Percentiles rank a stretch among this genome's conserved stretches.
These are phyloP conservation scores for Tragelaphus buxtoni DNA, from an alignment of 2,113 vertebrate genomes.

Conservation along the genomic window DNA sequence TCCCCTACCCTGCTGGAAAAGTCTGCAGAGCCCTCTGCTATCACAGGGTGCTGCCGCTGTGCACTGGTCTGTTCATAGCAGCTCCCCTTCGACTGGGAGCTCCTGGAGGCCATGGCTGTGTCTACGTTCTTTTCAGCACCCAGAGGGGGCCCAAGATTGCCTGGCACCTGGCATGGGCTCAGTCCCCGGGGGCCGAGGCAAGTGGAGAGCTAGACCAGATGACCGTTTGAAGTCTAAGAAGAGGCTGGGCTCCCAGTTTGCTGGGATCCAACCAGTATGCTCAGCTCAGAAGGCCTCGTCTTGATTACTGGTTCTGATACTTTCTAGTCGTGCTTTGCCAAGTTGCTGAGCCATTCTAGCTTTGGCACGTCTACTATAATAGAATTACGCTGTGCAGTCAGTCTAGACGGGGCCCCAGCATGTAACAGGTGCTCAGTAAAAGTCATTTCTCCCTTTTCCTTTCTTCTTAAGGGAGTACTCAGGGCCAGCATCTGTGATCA, in stretches of 20 bases:
- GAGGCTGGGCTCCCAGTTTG: background rate
- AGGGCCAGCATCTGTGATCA: background rate
- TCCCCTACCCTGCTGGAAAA: background rate
- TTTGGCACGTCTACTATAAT: background rate
- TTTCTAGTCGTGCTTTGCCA: background rate
- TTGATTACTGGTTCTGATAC: background rate
- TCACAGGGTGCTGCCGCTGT: fast-evolving
- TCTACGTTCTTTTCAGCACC: fast-evolving
- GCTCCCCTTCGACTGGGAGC: background rate
- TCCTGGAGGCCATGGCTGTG: background rate
- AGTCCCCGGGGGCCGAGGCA: background rate
- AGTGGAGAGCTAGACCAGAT: background rate
- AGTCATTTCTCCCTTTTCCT: background rate
- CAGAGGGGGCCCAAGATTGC: background rate
- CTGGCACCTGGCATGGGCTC: background rate
- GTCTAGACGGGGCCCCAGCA: background rate
- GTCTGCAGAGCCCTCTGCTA: background rate
- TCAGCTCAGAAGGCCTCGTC: background rate
- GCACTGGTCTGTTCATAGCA: too few relatives aligned
- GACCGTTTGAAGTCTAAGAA: background rate
- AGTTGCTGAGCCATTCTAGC: background rate
- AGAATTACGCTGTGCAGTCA: background rate
- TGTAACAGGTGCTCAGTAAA: background rate
- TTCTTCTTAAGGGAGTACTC: background rate
- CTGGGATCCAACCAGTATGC: background rate